These are phyloP conservation scores for Pseudococcus longispinus DNA, from an alignment of 2,888 invertebrate species.

Conservation along the genomic window DNA sequence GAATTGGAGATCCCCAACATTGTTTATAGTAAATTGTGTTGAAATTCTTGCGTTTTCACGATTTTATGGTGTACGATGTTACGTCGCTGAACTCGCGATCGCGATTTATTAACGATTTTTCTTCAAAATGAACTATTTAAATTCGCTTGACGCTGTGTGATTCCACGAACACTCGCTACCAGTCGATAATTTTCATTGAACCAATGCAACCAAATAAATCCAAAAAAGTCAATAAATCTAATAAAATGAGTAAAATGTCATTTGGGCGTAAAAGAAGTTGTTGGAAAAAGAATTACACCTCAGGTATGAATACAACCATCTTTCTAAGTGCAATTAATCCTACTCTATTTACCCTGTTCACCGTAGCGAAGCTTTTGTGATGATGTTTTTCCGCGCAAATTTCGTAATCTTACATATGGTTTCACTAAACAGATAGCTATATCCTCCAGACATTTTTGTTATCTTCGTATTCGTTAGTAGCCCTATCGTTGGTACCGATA, in stretches of 20 bases:
- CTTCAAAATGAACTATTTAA: slow-evolving; percentile 2
- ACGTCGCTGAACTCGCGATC: background rate
- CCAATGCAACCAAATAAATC: slow-evolving; percentile 43
- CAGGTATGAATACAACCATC: background rate
- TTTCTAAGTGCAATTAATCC: background rate
- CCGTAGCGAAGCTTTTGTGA: background rate
- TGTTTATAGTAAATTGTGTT: slow-evolving; percentile 23
- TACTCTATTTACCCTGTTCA: background rate
- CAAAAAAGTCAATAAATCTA: slow-evolving; percentile 22
- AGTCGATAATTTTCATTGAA: background rate
- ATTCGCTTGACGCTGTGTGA: background rate
- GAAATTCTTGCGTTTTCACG: background rate
- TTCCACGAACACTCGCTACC: background rate
- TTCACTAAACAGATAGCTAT: background rate
- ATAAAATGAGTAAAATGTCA: slow-evolving; percentile 23
- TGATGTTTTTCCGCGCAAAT: background rate
- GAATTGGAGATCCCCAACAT: background rate
- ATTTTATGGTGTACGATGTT: background rate
- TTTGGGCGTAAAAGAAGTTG: slow-evolving; percentile 53
- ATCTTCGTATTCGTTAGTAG: background rate
- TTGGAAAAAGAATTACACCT: slow-evolving; percentile 49
- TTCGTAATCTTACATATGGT: background rate
- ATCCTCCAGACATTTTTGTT: background rate
- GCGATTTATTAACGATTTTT: background rate
- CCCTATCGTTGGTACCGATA: background rate